Evolutionary conservation across 2,888 invertebrate species (phyloP).

Genomic region (Acrobasis repandana): DNA sequence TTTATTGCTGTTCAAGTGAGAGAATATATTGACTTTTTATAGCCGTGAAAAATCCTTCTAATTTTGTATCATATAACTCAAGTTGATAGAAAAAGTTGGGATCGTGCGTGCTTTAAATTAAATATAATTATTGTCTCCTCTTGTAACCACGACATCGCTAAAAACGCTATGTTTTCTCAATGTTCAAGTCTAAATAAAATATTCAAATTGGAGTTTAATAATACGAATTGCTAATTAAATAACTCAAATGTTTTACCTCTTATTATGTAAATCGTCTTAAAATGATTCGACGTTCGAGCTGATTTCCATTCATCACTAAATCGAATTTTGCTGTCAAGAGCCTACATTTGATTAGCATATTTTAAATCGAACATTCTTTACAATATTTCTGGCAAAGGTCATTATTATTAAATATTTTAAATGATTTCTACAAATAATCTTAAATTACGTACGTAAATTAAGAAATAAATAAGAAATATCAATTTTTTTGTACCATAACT

Average conservation of each 20-base stretch:
- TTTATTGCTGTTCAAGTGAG: conserved; percentile 6
- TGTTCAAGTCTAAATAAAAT: conserved; percentile 35
- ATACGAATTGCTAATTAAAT: conserved; percentile 48
- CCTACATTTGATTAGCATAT: conserved; percentile 51
- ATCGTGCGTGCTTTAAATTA: conserved; percentile 7
- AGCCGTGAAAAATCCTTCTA: conserved; percentile 4
- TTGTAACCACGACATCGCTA: not conserved
- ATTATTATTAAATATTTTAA: conserved; percentile 21
- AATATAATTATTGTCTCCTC: conserved; percentile 4
- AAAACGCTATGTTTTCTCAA: conserved; percentile 5
- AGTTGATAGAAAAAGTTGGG: conserved; percentile 2
- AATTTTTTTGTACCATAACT: conserved; percentile 32
- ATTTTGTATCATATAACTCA: conserved; percentile 2
- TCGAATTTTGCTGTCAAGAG: conserved; percentile 52
- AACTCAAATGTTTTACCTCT: conserved; percentile 48
- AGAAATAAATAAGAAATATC: conserved; percentile 29
- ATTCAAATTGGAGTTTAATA: conserved; percentile 48
- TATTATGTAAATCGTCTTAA: conserved; percentile 54
- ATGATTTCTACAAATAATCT: conserved; percentile 7
- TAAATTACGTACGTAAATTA: conserved; percentile 24
- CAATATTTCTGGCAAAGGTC: conserved; percentile 34
- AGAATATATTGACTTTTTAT: conserved; percentile 9
- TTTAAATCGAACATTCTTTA: conserved; percentile 36
- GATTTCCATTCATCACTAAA: conserved; percentile 57
- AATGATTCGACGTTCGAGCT: conserved; percentile 50